phyloP scores from a whole-genome alignment of 2,113 vertebrate genomes.

The Entelurus aequoreus region DNA sequence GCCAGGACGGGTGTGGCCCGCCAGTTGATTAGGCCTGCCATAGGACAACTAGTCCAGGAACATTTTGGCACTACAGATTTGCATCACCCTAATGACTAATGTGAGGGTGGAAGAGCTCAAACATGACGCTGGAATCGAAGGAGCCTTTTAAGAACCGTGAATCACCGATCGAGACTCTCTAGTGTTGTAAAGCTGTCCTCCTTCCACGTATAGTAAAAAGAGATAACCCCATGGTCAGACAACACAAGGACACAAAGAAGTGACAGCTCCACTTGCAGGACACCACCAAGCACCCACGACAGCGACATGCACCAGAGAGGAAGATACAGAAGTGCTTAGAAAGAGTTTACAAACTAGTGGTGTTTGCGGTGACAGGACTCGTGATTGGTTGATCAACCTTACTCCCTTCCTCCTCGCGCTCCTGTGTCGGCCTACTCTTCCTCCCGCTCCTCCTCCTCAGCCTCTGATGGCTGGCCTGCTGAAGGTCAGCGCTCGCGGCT shows the following conservation, averaged over 20 bases:
- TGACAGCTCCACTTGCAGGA: conserved; percentile 84
- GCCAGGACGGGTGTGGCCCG: no score
- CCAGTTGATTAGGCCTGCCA: no score
- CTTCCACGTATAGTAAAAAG: background rate
- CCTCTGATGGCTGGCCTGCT: conserved; percentile 90
- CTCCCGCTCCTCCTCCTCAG: conserved; percentile 84
- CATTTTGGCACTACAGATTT: no score
- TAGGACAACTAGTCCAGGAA: no score
- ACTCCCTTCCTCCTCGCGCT: conserved; percentile 77
- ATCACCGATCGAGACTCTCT: no score
- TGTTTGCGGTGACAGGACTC: conserved; percentile 91
- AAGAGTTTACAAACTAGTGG: conserved; percentile 99
- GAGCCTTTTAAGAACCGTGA: background rate
- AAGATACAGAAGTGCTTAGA: conserved; percentile 70
- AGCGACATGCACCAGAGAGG: conserved; percentile 91
- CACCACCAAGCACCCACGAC: conserved; percentile 94
- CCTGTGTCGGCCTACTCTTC: conserved; percentile 87
- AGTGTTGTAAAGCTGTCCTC: background rate
- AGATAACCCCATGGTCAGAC: conserved; percentile 60
- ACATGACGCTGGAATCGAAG: background rate
- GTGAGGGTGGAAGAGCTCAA: no score
- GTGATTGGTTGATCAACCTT: conserved; percentile 93
- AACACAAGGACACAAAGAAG: conserved; percentile 72
- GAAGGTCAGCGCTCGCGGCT: conserved; percentile 95
- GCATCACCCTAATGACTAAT: no score